Base-by-base conservation (phyloP, 2,113 vertebrate species). In the Corythoichthys haematopterus region DNA sequence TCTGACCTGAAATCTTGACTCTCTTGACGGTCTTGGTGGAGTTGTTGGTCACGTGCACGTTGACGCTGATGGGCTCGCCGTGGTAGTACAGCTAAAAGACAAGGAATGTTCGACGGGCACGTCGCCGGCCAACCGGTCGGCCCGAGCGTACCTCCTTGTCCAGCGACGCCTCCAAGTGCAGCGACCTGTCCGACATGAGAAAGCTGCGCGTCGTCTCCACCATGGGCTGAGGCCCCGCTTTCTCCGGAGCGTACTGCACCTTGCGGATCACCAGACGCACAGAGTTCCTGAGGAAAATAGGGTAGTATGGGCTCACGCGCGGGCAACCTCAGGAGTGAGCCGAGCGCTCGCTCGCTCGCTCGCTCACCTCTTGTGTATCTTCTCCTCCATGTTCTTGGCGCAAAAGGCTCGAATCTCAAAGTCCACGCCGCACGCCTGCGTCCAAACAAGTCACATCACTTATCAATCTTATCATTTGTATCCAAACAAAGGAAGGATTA, bases 321-420 rank as follows among this genome's bases (percentile, higher is more conserved):
- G 28, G 7, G 20, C 28, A 20, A 33, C n/a, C 1, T 10, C n/a
- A 28, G 28, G 58, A 38, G 14, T 16, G 40, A 57, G 33, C 36
- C 33, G 1, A 62, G 13, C 20, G 20, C 20, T 28, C 20, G 20
- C 20, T 28, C 20, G 20, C 20, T 28, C 20, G 20, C 20, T 28
- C 20, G 20, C n/a, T 84, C 72, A 96, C 95, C 95, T 92, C 90
- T 97, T 97, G 84, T 97, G 95, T 65, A 94, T 97, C 89, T 97
- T 97, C 78, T 97, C 95, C 67, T 97, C 95, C 84, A 94, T 85
- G 0, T 92, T 90, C 89, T 94, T 95, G 89, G 95, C 94, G 78
- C 94, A 97, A 80, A 96, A 95, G 20, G 95, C 94, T 89, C 94
- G 91, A 72, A 97, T 94, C 90, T 97, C 95, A 80, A 94, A 97